Conservation (phyloP, 2,797 vertebrate species). For the Pangasius macronema region DNA sequence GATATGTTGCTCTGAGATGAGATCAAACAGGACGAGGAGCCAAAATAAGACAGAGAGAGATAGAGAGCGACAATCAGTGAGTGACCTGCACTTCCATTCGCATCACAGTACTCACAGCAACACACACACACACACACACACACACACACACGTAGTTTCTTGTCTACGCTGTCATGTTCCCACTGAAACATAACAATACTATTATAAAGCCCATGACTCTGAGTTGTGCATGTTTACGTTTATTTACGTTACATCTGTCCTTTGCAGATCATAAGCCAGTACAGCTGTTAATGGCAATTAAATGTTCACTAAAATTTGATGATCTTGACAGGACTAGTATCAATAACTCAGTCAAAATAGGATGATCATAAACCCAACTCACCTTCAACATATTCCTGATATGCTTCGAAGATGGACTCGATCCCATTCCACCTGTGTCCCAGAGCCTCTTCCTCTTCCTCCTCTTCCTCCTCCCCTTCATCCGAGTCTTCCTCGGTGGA, state of each 20-base stretch:
- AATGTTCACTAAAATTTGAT: not conserved
- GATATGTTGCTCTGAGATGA: conserved; percentile 86
- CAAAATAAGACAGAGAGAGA: not conserved
- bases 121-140: not conserved
- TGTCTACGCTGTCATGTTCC: not conserved
- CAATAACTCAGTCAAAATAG: too few species aligned
- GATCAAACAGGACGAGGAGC: not conserved
- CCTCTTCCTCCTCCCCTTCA: conserved; percentile 64
- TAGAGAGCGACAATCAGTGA: not conserved
- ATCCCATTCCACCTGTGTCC: conserved; percentile 91
- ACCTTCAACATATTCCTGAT: conserved; percentile 98
- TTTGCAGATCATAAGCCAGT: not conserved
- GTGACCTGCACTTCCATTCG: conserved; percentile 40
- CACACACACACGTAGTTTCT: too few species aligned
- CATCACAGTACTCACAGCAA: not conserved
- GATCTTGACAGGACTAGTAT: not conserved
- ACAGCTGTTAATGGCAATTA: not conserved
- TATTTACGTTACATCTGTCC: not conserved
- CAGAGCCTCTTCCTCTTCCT: conserved; percentile 77
- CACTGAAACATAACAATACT: too few species aligned
- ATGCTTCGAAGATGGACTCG: conserved; percentile 95
- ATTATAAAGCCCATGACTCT: too few species aligned
- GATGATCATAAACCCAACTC: conserved; percentile 17
- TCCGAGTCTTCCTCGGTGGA: conserved; percentile 81
- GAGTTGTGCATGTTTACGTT: not conserved